A percentile compares a stretch with the other conserved stretches of the same genome.
Conservation (phyloP, 2,797 vertebrate genomes). For the Tinamus major region DNA sequence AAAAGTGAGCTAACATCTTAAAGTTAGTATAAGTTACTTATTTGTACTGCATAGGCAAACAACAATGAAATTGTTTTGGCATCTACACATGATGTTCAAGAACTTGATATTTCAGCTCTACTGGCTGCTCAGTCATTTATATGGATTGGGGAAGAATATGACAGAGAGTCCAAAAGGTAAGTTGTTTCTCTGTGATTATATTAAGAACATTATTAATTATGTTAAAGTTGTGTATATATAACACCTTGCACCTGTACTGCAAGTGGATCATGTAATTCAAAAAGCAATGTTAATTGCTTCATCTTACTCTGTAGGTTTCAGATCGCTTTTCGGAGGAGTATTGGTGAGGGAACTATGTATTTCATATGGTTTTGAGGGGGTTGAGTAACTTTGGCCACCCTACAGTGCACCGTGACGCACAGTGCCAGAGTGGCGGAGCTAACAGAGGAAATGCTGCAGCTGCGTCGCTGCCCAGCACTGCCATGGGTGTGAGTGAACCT, state of each 20-base stretch:
- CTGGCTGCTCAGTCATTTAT: slow-evolving; percentile 93
- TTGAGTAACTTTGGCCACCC: background rate
- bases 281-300: background rate
- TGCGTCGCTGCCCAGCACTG: background rate
- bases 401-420: background rate
- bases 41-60: slow-evolving; percentile 85
- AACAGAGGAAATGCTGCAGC: background rate
- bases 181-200: background rate
- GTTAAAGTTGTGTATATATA: background rate
- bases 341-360: background rate
- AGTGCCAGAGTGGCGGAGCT: background rate
- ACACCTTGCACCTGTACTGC: background rate
- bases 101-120: slow-evolving; percentile 93
- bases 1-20: background rate
- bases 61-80: slow-evolving; percentile 96
- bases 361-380: background rate
- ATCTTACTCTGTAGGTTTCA: background rate
- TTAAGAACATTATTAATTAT: background rate
- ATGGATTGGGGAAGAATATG: slow-evolving; percentile 97
- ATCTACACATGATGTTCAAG: slow-evolving; percentile 97
- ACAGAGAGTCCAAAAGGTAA: slow-evolving; percentile 96
- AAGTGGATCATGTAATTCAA: background rate
- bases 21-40: background rate
- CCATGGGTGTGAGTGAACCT: background rate
- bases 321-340: background rate